phyloP scores from a whole-genome alignment of 2,797 vertebrate species.

The Lates japonicus region DNA sequence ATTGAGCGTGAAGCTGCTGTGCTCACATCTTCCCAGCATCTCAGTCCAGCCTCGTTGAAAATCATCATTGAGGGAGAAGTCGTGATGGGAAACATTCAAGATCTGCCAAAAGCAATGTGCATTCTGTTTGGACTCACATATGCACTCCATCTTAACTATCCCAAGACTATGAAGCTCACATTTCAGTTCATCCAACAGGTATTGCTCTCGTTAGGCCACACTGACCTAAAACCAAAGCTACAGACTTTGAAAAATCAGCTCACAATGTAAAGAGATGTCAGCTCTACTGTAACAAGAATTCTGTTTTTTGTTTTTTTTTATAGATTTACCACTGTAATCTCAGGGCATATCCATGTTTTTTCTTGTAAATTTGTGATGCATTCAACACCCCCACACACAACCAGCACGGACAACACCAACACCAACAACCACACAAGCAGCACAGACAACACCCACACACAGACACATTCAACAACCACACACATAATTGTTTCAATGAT shows the following conservation, averaged over 20 bases:
- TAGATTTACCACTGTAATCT: too few species aligned
- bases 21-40: not conserved
- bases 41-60: conserved; percentile 17
- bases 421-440: too few species aligned
- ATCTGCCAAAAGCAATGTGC: conserved; percentile 28
- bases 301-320: too few species aligned
- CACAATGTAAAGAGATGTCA: conserved; percentile 1
- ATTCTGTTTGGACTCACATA: conserved; percentile 21
- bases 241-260: conserved; percentile 5
- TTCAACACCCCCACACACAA: too few species aligned
- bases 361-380: too few species aligned
- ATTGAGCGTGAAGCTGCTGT: conserved; percentile 15
- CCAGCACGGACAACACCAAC: too few species aligned
- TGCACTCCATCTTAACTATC: conserved; percentile 3
- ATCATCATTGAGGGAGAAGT: conserved; percentile 31
- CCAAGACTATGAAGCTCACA: conserved; percentile 15
- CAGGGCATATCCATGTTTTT: too few species aligned
- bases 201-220: not conserved
- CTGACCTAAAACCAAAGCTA: not conserved
- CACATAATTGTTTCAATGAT: too few species aligned
- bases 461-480: too few species aligned
- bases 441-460: not conserved
- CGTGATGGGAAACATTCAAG: conserved; percentile 1
- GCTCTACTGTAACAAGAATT: not conserved
- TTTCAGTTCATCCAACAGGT: conserved; percentile 24